These are phyloP conservation scores for Galeopterus variegatus DNA, from an alignment of 2,113 vertebrate species.

Conservation along the genomic window DNA sequence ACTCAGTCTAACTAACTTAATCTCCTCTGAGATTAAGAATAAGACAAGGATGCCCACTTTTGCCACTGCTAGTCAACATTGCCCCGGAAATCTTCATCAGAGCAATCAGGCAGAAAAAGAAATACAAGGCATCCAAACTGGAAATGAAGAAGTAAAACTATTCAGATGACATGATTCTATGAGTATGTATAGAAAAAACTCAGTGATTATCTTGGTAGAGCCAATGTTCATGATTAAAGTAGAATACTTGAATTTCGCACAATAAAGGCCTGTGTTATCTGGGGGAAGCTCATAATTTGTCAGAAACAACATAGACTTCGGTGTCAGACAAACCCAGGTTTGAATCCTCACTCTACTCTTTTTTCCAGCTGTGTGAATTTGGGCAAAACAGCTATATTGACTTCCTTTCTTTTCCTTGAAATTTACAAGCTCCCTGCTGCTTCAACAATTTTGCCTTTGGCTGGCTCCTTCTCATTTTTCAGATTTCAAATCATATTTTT, in stretches of 20 bases:
- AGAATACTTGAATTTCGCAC: constrained; percentile 48
- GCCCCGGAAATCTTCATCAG: not conserved
- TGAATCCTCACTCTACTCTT: not conserved
- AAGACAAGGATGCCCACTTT: not conserved
- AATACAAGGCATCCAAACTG: not conserved
- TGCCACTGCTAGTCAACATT: not conserved
- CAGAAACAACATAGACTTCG: not conserved
- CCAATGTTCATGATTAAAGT: constrained; percentile 55
- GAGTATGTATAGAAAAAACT: not conserved
- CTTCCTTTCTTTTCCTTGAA: constrained; percentile 52
- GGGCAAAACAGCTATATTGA: not conserved
- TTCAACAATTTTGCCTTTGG: constrained; percentile 34
- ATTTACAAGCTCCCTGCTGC: not conserved
- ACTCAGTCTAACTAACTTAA: not conserved
- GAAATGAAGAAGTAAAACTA: not conserved
- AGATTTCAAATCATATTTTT: constrained; percentile 21
- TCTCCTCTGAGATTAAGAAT: not conserved
- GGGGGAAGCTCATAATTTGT: constrained; percentile 18
- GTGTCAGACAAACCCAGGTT: not conserved
- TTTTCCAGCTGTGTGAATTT: not conserved
- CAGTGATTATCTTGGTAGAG: constrained; percentile 36
- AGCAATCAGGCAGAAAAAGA: not conserved
- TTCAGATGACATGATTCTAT: not conserved
- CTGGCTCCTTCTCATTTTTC: not conserved
- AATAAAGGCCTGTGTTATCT: constrained; percentile 21